Percentiles rank a stretch among this genome's conserved stretches.
Evolutionary conservation across 2,888 invertebrate species (phyloP).

Genomic region (Drosophila incognita): DNA sequence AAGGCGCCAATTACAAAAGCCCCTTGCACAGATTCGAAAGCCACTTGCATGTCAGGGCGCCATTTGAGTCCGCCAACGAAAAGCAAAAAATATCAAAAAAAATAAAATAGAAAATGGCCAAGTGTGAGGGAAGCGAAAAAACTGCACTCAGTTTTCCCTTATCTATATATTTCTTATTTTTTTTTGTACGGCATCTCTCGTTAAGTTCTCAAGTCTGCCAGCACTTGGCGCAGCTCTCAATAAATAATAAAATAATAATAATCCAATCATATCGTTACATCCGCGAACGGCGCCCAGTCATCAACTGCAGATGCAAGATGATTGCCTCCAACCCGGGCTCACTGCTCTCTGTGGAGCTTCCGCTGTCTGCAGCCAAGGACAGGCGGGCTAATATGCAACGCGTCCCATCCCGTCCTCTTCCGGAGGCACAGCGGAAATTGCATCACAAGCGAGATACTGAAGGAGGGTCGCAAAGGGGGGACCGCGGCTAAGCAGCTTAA

Average conservation of each 20-base stretch:
- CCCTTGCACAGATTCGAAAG: conserved; percentile 46
- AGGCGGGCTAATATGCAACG: conserved; percentile 59
- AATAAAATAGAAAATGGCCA: not conserved
- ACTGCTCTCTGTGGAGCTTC: conserved; percentile 49
- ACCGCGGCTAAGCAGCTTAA: conserved; percentile 73
- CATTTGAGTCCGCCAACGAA: conserved; percentile 38
- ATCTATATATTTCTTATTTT: not conserved
- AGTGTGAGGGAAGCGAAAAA: conserved; percentile 13
- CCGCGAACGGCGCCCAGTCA: conserved; percentile 70
- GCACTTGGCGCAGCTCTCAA: conserved; percentile 70
- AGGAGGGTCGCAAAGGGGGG: not conserved
- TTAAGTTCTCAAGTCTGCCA: conserved; percentile 13
- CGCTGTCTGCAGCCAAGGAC: conserved; percentile 48
- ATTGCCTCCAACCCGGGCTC: conserved; percentile 12
- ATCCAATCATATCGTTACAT: conserved; percentile 83
- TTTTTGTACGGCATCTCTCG: conserved; percentile 1
- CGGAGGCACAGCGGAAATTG: conserved; percentile 74
- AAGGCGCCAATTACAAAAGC: conserved; percentile 65
- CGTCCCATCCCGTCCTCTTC: conserved; percentile 25
- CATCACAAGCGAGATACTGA: conserved; percentile 50
- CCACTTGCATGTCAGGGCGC: conserved; percentile 70
- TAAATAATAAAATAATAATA: conserved; percentile 83
- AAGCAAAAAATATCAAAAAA: conserved; percentile 3
- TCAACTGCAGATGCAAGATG: conserved; percentile 40
- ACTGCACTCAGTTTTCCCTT: conserved; percentile 13